These are phyloP conservation scores for Dendrophyllia cribrosa DNA, from an alignment of 64 coral and sea anemone species.

Conservation along the genomic window DNA sequence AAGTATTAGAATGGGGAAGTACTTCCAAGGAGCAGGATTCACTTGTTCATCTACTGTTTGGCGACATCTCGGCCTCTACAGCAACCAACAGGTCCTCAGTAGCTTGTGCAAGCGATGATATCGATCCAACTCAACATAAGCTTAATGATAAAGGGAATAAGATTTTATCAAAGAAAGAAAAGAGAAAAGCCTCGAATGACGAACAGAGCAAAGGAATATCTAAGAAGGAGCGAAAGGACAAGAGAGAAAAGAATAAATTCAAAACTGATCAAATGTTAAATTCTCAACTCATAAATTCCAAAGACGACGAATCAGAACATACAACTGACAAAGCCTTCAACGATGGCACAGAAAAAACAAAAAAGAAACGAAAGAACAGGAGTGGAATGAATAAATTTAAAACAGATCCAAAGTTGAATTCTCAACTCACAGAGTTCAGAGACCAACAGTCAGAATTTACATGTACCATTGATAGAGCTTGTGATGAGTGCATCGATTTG, in stretches of 20 bases:
- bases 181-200: neutral
- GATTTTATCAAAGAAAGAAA: neutral
- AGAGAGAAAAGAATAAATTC: conserved; percentile 36
- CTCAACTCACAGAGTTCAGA: neutral
- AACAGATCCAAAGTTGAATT: neutral
- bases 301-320: neutral
- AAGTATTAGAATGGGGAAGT: conserved; percentile 65
- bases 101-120: neutral
- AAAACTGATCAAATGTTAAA: neutral
- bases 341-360: neutral
- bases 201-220: neutral
- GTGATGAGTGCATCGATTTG: neutral
- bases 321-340: neutral
- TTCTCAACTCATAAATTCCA: neutral
- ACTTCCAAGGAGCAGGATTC: conserved; percentile 39
- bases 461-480: too few species aligned
- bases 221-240: conserved; percentile 20
- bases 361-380: conserved; percentile 6
- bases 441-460: neutral
- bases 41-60: conserved; percentile 78
- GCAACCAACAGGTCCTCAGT: neutral
- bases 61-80: neutral
- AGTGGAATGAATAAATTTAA: conserved; percentile 19
- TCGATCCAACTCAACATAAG: too few species aligned
- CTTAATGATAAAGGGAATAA: neutral